Percentiles rank a stretch among this genome's conserved stretches.
Conservation (phyloP, 1,140 invertebrate genomes). For the Andrena cerasifolii region DNA sequence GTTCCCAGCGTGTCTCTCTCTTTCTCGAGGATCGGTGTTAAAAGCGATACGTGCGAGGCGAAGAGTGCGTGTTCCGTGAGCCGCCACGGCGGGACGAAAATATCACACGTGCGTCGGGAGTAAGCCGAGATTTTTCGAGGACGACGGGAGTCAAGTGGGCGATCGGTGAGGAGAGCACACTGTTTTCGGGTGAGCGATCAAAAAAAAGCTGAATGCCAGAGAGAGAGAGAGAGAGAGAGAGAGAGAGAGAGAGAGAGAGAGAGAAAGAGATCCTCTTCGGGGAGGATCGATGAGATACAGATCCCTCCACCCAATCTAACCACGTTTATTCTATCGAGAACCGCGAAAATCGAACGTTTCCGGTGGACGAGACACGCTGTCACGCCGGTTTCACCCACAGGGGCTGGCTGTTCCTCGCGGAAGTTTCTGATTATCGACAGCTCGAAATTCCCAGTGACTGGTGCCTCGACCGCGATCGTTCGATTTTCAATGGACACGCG, state of each 20-base stretch:
- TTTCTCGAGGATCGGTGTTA: slow-evolving; percentile 19
- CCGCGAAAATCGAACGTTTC: slow-evolving; percentile 19
- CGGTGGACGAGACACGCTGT: slow-evolving; percentile 8
- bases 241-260: background rate
- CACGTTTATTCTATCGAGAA: background rate
- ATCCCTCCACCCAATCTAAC: too few relatives aligned
- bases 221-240: too few relatives aligned
- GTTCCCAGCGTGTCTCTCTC: background rate
- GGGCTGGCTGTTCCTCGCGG: background rate
- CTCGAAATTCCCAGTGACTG: slow-evolving; percentile 4
- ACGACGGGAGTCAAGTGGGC: slow-evolving; percentile 50
- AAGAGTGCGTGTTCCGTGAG: slow-evolving; percentile 66
- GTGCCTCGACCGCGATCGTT: slow-evolving; percentile 11
- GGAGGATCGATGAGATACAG: background rate
- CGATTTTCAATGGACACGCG: slow-evolving; percentile 32
- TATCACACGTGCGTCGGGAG: slow-evolving; percentile 65
- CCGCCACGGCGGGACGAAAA: slow-evolving; percentile 62
- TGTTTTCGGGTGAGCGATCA: slow-evolving; percentile 50
- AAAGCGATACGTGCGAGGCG: slow-evolving; percentile 33
- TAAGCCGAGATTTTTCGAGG: slow-evolving; percentile 56
- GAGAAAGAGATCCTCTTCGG: background rate
- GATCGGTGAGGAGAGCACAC: slow-evolving; percentile 49
- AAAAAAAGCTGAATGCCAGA: slow-evolving; percentile 10
- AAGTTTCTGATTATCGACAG: slow-evolving; percentile 28
- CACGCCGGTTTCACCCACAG: background rate